Base-by-base conservation (phyloP, 2,113 vertebrate species). In the Hydrochoerus hydrochaeris region DNA sequence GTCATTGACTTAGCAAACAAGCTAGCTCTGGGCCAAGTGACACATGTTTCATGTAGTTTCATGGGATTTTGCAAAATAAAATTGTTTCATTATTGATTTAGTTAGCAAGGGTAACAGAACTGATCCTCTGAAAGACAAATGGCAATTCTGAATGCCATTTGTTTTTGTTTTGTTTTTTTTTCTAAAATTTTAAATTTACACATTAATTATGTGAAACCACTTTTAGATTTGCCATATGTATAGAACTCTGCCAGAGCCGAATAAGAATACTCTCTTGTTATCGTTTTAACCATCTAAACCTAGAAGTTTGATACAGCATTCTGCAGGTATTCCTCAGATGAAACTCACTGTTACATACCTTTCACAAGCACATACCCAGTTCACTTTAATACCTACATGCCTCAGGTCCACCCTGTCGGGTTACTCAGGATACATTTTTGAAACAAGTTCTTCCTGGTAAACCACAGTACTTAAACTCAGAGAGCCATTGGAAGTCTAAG, bases 121-220 rank as follows among this genome's bases (percentile, higher is more conserved):
- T n/a, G 30, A 78, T 90, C 60, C 28, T 57, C 41, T 63, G 19
- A 78, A 88, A 94, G 85, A 94, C 83, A 96, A 86, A 94, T 91
- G 71, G 32, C 28, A 63, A 58, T 83, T 75, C 19, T 30, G 95
- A 75, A 94, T 20, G 46, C 41, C 85, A 24, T 17, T 49, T 85
- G 52, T 41, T 60, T 91, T 78, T 93, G 67, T 32, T 73, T 46
- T 46, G n/a, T 60, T 91, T 78, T 93, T 75, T 32, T 73, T 46
- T 46, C 46, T 80, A 41, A 88, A 84, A 38, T 77, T 96, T 91
- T 89, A 93, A 96, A 91, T 10, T 73, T 94, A 35, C 28, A 16
- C 26, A 54, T 84, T 91, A 95, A 93, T 58, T 13, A 44, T 90
- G 30, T 54, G 71, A 80, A 94, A 69, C 12, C 54, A 69, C 54